These are phyloP conservation scores for Acanthochromis polyacanthus DNA, from an alignment of 2,113 vertebrate species.

Conservation along the genomic window DNA sequence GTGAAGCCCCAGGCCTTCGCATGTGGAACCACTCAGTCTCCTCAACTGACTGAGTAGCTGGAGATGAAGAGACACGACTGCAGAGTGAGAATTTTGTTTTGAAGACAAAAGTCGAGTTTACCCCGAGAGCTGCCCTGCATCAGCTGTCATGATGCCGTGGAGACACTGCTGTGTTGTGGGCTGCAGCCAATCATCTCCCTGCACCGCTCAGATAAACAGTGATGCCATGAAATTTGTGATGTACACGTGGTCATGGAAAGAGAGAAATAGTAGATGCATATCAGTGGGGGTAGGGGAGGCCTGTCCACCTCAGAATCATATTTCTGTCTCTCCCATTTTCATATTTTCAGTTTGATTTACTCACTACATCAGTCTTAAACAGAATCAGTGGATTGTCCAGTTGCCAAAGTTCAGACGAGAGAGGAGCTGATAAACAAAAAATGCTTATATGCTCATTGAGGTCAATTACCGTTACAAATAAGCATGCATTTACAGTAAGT, in stretches of 20 bases:
- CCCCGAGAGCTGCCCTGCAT: slow-evolving; percentile 34
- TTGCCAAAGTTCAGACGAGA: neutral
- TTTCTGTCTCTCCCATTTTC: neutral
- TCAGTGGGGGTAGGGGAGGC: neutral
- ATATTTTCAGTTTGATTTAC: slow-evolving; percentile 4
- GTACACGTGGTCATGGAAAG: neutral
- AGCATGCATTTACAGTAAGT: no score
- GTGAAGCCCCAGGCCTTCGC: slow-evolving; percentile 69
- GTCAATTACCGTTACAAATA: neutral
- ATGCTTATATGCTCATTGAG: neutral
- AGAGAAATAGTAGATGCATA: slow-evolving; percentile 2
- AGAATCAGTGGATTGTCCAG: neutral
- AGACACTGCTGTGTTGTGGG: slow-evolving; percentile 7
- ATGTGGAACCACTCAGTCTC: slow-evolving; percentile 80
- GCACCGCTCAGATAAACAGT: slow-evolving; percentile 17
- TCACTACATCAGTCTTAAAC: neutral
- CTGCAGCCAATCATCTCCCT: slow-evolving; percentile 25
- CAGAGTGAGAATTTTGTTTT: slow-evolving; percentile 47
- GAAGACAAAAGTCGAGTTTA: slow-evolving; percentile 47
- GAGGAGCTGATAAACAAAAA: neutral
- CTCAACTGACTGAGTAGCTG: slow-evolving; percentile 50
- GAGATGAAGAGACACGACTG: slow-evolving; percentile 12
- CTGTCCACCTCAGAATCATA: slow-evolving; percentile 3
- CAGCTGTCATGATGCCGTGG: slow-evolving; percentile 18
- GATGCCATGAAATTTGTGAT: neutral